A percentile compares a stretch with the other conserved stretches of the same genome.
Evolutionary conservation across 2,113 vertebrate genomes (phyloP).

Genomic region (Nasalis larvatus): DNA sequence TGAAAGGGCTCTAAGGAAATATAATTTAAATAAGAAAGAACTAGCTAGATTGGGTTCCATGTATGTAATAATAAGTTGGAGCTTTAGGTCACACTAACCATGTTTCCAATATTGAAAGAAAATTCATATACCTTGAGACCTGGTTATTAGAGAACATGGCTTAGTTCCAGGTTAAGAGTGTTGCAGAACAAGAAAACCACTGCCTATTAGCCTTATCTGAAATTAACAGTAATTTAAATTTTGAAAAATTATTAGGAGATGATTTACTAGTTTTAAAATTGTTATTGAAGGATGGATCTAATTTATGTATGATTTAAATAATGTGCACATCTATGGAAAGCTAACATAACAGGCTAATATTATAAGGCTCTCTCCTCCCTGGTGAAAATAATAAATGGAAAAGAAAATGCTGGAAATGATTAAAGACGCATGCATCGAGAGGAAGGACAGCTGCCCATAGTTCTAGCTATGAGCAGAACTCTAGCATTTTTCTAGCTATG

Average conservation of each 20-base stretch:
- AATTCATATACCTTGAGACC: neutral
- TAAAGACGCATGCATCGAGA: neutral
- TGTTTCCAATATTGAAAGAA: neutral
- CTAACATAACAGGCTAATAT: neutral
- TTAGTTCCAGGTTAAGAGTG: neutral
- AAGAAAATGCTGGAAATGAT: neutral
- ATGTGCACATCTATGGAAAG: neutral
- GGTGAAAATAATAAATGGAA: neutral
- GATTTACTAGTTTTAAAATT: neutral
- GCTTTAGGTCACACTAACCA: neutral
- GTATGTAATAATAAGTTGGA: neutral
- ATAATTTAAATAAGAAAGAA: neutral
- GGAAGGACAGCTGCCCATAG: neutral
- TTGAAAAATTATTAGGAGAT: neutral
- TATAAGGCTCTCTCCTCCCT: neutral
- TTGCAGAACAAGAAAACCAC: neutral
- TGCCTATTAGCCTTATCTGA: neutral
- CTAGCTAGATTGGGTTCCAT: neutral
- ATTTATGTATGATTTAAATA: neutral
- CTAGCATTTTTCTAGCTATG: neutral
- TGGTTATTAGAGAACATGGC: neutral
- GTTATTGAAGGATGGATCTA: neutral
- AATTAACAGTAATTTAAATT: neutral
- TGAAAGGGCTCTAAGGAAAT: neutral
- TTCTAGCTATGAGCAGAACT: neutral